Evolutionary conservation across 2,113 vertebrate species (phyloP).

Genomic region (Centropus unirufus): DNA sequence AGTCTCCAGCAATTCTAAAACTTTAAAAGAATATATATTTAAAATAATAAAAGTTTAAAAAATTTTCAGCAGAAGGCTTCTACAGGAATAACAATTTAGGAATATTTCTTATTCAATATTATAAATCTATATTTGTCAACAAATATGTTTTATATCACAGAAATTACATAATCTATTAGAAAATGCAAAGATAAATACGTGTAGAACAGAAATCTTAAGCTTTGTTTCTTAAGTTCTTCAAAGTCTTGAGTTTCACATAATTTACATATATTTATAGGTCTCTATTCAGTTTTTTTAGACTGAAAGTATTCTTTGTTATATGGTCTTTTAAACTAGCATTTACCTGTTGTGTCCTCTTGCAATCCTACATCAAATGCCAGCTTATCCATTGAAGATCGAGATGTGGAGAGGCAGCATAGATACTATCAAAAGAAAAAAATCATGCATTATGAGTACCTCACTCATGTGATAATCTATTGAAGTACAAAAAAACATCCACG

Average conservation of each 20-base stretch:
- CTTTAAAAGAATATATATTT: neutral
- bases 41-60: neutral
- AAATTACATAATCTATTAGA: neutral
- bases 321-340: neutral
- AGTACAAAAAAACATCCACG: neutral
- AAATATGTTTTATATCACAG: neutral
- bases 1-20: neutral
- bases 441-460: neutral
- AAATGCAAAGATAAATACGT: neutral
- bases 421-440: conserved; percentile 79
- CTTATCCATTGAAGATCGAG: conserved; percentile 95
- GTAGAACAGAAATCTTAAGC: neutral
- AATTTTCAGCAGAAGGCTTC: neutral
- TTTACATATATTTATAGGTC: neutral
- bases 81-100: neutral
- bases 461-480: neutral
- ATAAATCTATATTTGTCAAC: neutral
- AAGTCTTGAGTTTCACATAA: neutral
- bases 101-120: neutral
- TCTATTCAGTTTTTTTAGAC: neutral
- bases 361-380: conserved; percentile 95
- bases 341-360: conserved; percentile 93
- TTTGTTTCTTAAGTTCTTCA: neutral
- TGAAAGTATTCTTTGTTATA: neutral
- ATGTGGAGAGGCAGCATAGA: conserved; percentile 93